Base-by-base conservation (phyloP, 2,888 invertebrate species). In the Drosophila villosipedis region DNA sequence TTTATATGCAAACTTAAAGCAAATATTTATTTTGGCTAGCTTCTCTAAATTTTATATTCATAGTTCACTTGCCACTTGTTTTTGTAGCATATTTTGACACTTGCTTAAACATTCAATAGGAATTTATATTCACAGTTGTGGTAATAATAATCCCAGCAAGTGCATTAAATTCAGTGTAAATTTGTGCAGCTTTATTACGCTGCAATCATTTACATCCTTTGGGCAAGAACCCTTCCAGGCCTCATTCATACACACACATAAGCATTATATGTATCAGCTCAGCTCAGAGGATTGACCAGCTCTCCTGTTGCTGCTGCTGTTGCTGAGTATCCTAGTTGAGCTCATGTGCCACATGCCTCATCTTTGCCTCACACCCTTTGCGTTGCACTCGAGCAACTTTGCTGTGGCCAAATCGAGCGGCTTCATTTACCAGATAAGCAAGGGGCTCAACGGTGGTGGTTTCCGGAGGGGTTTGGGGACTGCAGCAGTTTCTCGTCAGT, bases 171-270 rank as follows among this genome's bases (percentile, higher is more conserved):
- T 79, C 39, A 78, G 77, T 78, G 65, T 73, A 72, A 76, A 86
- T 78, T 90, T 90, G 87, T 80, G 80, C 73, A 66, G 91, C 91
- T 89, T 89, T 80, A 86, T 86, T 90, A 86, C 76, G 67, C 47
- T 61, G 66, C 78, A 73, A 65, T 41, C 47, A 57, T 49, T 67
- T 68, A 55, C 60, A 76, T 74, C 59, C 78, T 60, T 72, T 73
- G 76, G 69, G 69, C 82, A 73, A 50, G 58, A 76, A 65, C 54
- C 65, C 62, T 66, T 61, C 54, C 53, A 37, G 54, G 16, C 22
- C 22, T 16, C 37, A 49, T 41, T 65, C 61, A 54, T 14, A 30
- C 53, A 10, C 30, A 30, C 30, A 43, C 9, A 12, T 9, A 4
- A 4, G 54, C 25, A 49, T 47, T 39, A 54, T n/a, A 37, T 41